These are phyloP conservation scores for Porphyrio hochstetteri DNA, from an alignment of 2,113 vertebrate species.

Conservation along the genomic window DNA sequence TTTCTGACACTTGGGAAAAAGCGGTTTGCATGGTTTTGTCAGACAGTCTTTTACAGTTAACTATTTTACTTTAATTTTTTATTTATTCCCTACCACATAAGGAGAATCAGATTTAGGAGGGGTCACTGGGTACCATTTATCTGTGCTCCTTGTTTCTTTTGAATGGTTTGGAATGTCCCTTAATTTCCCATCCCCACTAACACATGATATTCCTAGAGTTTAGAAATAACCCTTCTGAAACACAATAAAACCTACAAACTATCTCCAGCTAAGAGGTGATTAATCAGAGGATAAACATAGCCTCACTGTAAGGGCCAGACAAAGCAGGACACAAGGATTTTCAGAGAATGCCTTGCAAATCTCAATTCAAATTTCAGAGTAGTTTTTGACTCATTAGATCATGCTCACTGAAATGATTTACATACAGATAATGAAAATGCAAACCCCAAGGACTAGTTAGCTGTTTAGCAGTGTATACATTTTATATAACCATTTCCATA, in stretches of 20 bases:
- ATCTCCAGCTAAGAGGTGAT: neutral
- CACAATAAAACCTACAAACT: neutral
- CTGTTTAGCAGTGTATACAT: slow-evolving; percentile 79
- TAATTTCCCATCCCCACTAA: neutral
- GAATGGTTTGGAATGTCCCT: neutral
- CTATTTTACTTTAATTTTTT: neutral
- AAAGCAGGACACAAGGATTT: neutral
- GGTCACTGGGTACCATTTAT: neutral
- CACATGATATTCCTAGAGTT: neutral
- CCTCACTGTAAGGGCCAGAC: neutral
- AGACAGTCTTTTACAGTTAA: neutral
- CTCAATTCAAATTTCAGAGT: slow-evolving; percentile 15
- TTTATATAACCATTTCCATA: slow-evolving; percentile 77
- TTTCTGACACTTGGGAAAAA: neutral
- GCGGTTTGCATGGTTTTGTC: neutral
- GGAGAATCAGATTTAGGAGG: neutral
- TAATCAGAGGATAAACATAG: neutral
- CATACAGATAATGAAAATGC: slow-evolving; percentile 72
- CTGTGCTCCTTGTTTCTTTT: neutral
- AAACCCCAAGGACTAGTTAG: slow-evolving; percentile 79
- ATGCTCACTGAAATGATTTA: slow-evolving; percentile 73
- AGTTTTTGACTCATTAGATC: slow-evolving; percentile 74
- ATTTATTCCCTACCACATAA: neutral
- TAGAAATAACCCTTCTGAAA: neutral
- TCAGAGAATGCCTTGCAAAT: neutral